Percentiles rank a stretch among this genome's conserved stretches.
These are phyloP conservation scores for Manis pentadactyla DNA, from an alignment of 2,797 vertebrate species.

Conservation along the genomic window DNA sequence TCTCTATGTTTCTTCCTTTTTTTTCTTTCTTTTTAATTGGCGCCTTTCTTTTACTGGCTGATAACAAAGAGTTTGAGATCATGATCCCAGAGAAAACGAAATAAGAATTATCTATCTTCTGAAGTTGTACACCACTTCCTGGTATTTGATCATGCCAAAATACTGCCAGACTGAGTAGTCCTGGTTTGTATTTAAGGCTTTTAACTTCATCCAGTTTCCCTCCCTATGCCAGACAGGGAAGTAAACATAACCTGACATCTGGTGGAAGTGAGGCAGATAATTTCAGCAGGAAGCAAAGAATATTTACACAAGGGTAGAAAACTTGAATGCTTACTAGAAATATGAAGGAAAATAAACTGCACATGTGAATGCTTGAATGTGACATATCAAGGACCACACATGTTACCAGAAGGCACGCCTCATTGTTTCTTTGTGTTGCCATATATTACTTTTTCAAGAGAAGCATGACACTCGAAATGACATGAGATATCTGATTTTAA, in stretches of 20 bases:
- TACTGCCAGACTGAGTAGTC: not conserved
- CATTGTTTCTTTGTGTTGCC: not conserved
- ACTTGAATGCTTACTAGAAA: not conserved
- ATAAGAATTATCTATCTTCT: not conserved
- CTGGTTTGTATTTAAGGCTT: not conserved
- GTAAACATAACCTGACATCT: conserved; percentile 63
- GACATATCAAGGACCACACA: not conserved
- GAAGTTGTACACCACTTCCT: not conserved
- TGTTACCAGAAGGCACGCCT: not conserved
- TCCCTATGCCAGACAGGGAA: not conserved
- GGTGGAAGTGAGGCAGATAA: conserved; percentile 31
- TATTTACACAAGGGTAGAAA: not conserved
- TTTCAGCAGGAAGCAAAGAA: not conserved
- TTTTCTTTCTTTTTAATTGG: not conserved
- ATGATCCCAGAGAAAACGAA: not conserved
- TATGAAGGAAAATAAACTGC: not conserved
- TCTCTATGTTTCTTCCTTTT: not conserved
- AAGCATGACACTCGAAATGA: not conserved
- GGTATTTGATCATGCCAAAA: not conserved
- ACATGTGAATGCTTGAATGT: not conserved
- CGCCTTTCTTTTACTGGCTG: not conserved
- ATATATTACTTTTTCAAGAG: not conserved
- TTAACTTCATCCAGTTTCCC: conserved; percentile 26
- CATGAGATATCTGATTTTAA: not conserved
- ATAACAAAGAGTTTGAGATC: not conserved